Evolutionary conservation across 2,113 vertebrate genomes (phyloP).

Genomic region (Accipiter cooperii): DNA sequence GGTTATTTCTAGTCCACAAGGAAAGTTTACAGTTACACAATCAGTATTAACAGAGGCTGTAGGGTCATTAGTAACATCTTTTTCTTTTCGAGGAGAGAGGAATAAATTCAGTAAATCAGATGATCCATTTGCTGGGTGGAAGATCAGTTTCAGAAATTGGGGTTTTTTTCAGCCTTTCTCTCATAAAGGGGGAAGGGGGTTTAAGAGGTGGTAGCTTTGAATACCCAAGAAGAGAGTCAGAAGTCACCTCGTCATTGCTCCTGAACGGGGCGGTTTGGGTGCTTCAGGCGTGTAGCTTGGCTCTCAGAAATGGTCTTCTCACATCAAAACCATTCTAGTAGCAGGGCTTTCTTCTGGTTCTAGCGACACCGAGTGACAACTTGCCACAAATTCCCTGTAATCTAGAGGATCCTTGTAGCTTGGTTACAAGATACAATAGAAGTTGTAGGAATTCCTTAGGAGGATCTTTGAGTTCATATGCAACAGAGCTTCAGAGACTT

Average conservation of each 20-base stretch:
- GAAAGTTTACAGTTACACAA: not conserved
- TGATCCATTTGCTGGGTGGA: not conserved
- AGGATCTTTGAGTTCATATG: not conserved
- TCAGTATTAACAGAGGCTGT: not conserved
- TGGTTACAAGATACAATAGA: not conserved
- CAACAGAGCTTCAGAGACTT: not conserved
- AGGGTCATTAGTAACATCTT: not conserved
- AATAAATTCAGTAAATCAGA: not conserved
- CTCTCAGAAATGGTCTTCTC: not conserved
- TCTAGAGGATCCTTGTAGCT: not conserved
- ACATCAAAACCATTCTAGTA: not conserved
- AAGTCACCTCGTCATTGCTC: not conserved
- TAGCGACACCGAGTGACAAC: not conserved
- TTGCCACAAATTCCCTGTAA: not conserved
- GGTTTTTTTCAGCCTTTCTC: not conserved
- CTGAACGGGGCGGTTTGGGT: rapidly evolving
- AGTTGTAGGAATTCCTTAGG: not conserved
- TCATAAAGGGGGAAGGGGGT: not conserved
- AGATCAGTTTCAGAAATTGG: not conserved
- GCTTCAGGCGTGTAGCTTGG: not conserved
- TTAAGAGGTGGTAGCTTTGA: not conserved
- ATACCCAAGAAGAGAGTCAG: not conserved
- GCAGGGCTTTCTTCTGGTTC: not conserved
- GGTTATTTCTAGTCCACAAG: not conserved
- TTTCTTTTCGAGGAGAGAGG: not conserved